Conservation (phyloP, 2,113 vertebrate species). For the Embiotoca jacksoni region DNA sequence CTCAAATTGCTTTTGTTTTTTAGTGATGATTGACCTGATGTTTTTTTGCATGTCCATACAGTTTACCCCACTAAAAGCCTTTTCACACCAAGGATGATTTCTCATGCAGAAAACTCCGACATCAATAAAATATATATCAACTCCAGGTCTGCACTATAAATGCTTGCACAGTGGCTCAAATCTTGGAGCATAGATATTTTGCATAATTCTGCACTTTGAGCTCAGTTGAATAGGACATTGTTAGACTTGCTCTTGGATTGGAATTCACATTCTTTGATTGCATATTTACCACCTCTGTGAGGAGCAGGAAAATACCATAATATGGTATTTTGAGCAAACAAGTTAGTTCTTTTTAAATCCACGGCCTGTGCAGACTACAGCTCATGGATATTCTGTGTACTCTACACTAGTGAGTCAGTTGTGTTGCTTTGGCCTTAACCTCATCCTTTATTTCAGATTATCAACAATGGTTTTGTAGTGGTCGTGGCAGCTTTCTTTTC, state of each 20-base stretch:
- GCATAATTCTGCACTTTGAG: constrained; percentile 32
- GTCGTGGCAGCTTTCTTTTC: neutral
- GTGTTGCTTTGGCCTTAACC: constrained; percentile 20
- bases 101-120: constrained; percentile 48
- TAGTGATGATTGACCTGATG: constrained; percentile 5
- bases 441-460: constrained; percentile 22
- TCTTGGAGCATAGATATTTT: constrained; percentile 22
- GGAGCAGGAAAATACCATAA: constrained; percentile 32
- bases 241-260: constrained; percentile 29
- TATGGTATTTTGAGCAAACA: constrained; percentile 39
- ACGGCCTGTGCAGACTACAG: constrained; percentile 39
- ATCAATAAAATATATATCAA: constrained; percentile 43
- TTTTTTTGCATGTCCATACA: neutral
- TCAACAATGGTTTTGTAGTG: too few species aligned
- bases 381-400: constrained; percentile 43
- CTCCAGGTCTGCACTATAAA: constrained; percentile 44
- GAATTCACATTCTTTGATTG: constrained; percentile 14
- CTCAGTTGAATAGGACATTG: constrained; percentile 30
- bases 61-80: constrained; percentile 39
- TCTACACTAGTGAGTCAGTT: constrained; percentile 53
- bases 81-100: constrained; percentile 44
- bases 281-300: constrained; percentile 5
- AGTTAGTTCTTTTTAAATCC: constrained; percentile 61
- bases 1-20: constrained; percentile 5
- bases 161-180: constrained; percentile 29